Evolutionary conservation across 2,888 invertebrate genomes (phyloP).

Genomic region (Taphrorychus bicolor): DNA sequence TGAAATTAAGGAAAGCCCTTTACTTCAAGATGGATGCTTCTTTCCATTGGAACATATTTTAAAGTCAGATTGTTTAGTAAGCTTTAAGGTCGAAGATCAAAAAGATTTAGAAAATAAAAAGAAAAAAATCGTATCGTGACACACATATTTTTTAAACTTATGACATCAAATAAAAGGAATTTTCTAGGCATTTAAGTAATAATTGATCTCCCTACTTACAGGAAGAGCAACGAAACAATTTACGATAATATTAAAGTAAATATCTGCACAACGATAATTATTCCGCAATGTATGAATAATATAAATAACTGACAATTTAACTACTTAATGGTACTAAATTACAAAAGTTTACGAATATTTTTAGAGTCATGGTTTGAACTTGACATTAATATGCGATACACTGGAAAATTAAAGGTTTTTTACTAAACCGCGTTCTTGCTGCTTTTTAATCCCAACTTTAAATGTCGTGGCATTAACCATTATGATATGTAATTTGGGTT

Average conservation of each 20-base stretch:
- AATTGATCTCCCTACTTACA: no score
- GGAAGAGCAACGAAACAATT: conserved; percentile 2
- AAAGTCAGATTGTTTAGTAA: no score
- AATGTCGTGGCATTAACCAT: neutral
- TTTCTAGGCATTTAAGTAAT: no score
- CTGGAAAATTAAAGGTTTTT: conserved; percentile 19
- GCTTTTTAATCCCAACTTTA: neutral
- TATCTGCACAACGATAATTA: neutral
- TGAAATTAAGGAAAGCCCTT: no score
- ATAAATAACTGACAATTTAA: conserved; percentile 25
- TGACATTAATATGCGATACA: conserved; percentile 30
- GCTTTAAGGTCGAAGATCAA: no score
- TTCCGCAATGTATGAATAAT: neutral
- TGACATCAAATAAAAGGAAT: no score
- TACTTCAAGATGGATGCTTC: no score
- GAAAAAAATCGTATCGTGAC: no score
- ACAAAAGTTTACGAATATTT: conserved; percentile 16
- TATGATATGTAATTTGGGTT: neutral
- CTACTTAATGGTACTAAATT: conserved; percentile 11
- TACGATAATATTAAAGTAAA: no score
- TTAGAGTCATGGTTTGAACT: conserved; percentile 24
- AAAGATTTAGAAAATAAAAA: no score
- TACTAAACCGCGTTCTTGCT: conserved; percentile 5
- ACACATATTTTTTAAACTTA: no score
- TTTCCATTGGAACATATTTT: no score